These are phyloP conservation scores for Drosophila austrosaltans DNA, from an alignment of 2,888 invertebrate species.

Conservation along the genomic window DNA sequence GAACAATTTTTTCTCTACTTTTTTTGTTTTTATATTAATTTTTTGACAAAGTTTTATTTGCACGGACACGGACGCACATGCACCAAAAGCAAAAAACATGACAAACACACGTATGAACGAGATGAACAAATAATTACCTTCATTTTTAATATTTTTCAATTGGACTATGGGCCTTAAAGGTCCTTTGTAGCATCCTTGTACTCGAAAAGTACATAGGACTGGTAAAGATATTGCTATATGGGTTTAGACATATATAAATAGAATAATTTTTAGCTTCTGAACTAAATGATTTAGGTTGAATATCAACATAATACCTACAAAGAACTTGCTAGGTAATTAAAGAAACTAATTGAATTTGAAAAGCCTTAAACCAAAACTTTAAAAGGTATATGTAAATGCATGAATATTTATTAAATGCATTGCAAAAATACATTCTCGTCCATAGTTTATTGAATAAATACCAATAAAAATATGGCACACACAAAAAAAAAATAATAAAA, in stretches of 20 bases:
- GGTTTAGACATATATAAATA: too few relatives aligned
- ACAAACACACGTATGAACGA: slow-evolving; percentile 23
- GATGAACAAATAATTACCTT: slow-evolving; percentile 15
- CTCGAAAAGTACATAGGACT: neutral
- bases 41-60: slow-evolving; percentile 43
- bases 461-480: neutral
- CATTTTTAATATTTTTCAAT: neutral
- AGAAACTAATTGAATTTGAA: too few relatives aligned
- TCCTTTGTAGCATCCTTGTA: neutral
- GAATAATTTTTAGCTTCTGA: too few relatives aligned
- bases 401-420: neutral
- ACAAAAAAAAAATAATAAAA: neutral
- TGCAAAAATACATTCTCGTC: neutral
- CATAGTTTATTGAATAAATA: neutral
- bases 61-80: neutral
- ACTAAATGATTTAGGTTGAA: too few relatives aligned
- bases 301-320: too few relatives aligned
- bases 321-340: too few relatives aligned
- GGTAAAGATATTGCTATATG: too few relatives aligned
- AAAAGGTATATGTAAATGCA: too few relatives aligned
- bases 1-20: slow-evolving; percentile 26
- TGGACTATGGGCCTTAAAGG: neutral
- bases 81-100: slow-evolving; percentile 46
- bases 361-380: too few relatives aligned
- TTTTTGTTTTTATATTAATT: slow-evolving; percentile 57